Evolutionary conservation across 2,797 vertebrate species (phyloP), one percentile per base, ranked within the genome.

Genomic region (Gorsachius magnificus): DNA sequence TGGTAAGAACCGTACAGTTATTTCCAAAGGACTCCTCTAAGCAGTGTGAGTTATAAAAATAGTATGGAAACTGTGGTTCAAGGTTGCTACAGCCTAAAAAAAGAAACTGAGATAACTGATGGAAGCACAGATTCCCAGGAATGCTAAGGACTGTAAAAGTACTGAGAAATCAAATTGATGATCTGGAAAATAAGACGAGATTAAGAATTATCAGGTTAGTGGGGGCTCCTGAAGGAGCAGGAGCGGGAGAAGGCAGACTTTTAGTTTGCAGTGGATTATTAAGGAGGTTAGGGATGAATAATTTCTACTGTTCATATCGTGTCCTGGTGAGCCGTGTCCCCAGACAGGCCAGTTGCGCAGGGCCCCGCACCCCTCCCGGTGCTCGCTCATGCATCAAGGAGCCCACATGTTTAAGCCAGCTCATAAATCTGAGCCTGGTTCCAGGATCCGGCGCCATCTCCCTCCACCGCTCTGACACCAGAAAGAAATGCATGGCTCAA

Each of bases 101-200:
- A 87, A 89, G 76, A 82, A 77, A 71, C 20, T 46, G 61, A 87
- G 74, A 57, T 61, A 84, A 96, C 11, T 85, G 92, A 93, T 91
- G 89, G 95, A 95, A 38, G 50, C 85, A 71, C 41, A 88, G 91
- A 90, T 91, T 92, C 83, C 80, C 5, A 9, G 83, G 75, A 92
- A 97, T 96, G 87, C 33, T 46, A 72, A 72, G 57, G 87, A 66
- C 87, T 92, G 28, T 8, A 58, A 75, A 87, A 96, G 36, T 16
- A 89, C 72, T 57, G 35, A 92, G 87, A 94, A 95, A 92, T 88
- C 82, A 96, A 95, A 95, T 4, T 87, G 83, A 94, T 89, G 87
- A 95, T 93, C 58, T 94, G 91, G 87, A 96, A 94, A 89, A 95
- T 72, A 69, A 93, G 74, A 83, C 17, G 21, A 92, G 82, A 94